Evolutionary conservation across 1,140 invertebrate species (phyloP).

Genomic region (Neodiprion lecontei): DNA sequence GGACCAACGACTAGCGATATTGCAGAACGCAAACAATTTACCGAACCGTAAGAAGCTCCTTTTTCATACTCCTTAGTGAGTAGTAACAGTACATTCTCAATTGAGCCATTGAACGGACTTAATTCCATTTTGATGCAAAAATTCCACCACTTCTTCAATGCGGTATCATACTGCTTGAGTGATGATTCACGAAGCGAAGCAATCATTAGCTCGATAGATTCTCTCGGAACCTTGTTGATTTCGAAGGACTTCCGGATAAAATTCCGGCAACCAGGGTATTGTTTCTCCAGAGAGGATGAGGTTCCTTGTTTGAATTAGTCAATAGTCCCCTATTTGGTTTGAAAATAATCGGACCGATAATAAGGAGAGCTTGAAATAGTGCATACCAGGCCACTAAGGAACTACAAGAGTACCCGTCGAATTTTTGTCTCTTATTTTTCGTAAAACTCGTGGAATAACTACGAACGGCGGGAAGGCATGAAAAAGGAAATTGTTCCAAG

Average conservation of each 20-base stretch:
- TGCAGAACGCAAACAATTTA: slow-evolving; percentile 27
- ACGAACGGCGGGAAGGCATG: slow-evolving; percentile 34
- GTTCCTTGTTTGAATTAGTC: slow-evolving; percentile 15
- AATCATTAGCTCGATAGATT: slow-evolving; percentile 20
- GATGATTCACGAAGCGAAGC: slow-evolving; percentile 19
- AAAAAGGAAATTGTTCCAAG: slow-evolving; percentile 34
- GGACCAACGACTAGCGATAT: slow-evolving; percentile 21
- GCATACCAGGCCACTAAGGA: slow-evolving; percentile 25
- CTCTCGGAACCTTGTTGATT: slow-evolving; percentile 10
- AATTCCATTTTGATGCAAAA: slow-evolving; percentile 15
- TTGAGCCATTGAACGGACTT: background rate
- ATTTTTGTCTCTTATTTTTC: slow-evolving; percentile 17
- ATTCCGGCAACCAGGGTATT: slow-evolving; percentile 23
- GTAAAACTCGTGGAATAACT: slow-evolving; percentile 15
- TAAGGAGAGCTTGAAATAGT: slow-evolving; percentile 15
- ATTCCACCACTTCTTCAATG: slow-evolving; percentile 21
- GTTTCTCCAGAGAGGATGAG: slow-evolving; percentile 19
- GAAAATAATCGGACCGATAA: slow-evolving; percentile 11
- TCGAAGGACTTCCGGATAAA: slow-evolving; percentile 23
- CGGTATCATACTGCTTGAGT: slow-evolving; percentile 16
- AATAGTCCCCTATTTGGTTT: slow-evolving; percentile 17
- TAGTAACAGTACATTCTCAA: slow-evolving; percentile 17
- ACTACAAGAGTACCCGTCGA: slow-evolving; percentile 22
- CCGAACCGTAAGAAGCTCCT: slow-evolving; percentile 9
- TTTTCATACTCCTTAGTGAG: slow-evolving; percentile 11